phyloP scores from a whole-genome alignment of 2,797 vertebrate genomes.

The Betta splendens region DNA sequence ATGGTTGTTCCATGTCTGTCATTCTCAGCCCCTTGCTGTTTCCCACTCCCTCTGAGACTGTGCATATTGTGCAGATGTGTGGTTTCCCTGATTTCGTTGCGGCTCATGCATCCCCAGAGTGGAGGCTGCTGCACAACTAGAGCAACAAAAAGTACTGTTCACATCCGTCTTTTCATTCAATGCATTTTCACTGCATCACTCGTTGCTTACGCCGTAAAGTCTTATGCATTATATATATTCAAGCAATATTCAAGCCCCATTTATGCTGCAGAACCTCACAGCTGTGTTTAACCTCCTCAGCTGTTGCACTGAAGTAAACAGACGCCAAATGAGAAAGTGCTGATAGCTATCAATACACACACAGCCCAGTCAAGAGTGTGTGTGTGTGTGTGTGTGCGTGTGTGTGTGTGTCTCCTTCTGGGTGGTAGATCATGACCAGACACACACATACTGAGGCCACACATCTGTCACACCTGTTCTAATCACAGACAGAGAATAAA shows the following conservation, averaged over 20 bases:
- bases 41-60: constrained; percentile 19
- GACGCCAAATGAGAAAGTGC: constrained; percentile 73
- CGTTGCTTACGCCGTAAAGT: no score
- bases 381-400: constrained; percentile 2
- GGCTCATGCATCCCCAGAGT: constrained; percentile 37
- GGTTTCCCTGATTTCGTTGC: constrained; percentile 26
- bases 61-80: constrained; percentile 16
- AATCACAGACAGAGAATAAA: constrained; percentile 55
- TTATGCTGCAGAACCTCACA: constrained; percentile 31
- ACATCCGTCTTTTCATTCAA: constrained; percentile 4
- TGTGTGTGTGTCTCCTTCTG: constrained; percentile 58
- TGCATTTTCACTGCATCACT: no score
- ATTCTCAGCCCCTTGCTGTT: constrained; percentile 22
- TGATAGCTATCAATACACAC: constrained; percentile 75
- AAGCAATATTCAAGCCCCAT: constrained; percentile 1
- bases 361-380: constrained; percentile 45
- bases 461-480: constrained; percentile 69
- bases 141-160: constrained; percentile 36
- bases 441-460: constrained; percentile 36
- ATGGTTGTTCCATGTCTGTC: constrained; percentile 46
- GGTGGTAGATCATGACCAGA: constrained; percentile 55
- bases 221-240: not conserved
- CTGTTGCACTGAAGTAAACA: constrained; percentile 53
- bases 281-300: constrained; percentile 70
- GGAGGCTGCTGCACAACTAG: constrained; percentile 49